Evolutionary conservation across 1,140 invertebrate genomes (phyloP), one percentile per base, ranked within the genome.

Genomic region (Pseudomyrmex dendroicus): DNA sequence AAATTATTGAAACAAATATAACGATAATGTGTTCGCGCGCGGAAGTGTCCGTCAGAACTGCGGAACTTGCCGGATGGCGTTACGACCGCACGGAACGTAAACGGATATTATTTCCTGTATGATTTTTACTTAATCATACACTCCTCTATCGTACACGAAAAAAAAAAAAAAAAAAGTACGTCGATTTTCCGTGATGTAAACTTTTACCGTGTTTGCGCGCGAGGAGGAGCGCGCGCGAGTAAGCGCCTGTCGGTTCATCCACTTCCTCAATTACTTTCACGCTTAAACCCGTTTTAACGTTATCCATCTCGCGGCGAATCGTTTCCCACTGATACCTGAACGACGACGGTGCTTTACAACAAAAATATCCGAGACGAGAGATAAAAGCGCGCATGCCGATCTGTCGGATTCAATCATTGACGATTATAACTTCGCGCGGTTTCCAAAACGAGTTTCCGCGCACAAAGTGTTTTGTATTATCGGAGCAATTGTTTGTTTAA

Each of bases 261-360:
- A 90, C 91, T 91, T 91, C 89, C 90, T 91, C 91, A 88, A 91
- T 92, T 91, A 92, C 91, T 92, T 92, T 91, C 90, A 90, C 90
- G 87, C 90, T 91, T 91, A 90, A 91, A 91, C 90, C 90, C 87
- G 89, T 92, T 91, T 91, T 87, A 86, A 88, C 82, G 89, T 86
- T 91, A 91, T 90, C 90, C 86, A 90, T 90, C 89, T 89, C 62
- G 73, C 64, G 82, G 73, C 68, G 84, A 83, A 88, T 90, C 86
- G 82, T 83, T 91, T 91, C 84, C 83, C 88, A 85, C 86, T 84
- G 86, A 90, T 88, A 78, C n/a, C 50, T 61, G 35, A 70, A 74
- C 82, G 74, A 52, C 85, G 44, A 57, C 57, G 74, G 48, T 80
- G 48, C 13, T 59, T 67, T 70, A 35, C 66, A 61, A 64, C 12